Conservation (phyloP, 2,888 invertebrate species). For the Cataglyphis albicans region DNA sequence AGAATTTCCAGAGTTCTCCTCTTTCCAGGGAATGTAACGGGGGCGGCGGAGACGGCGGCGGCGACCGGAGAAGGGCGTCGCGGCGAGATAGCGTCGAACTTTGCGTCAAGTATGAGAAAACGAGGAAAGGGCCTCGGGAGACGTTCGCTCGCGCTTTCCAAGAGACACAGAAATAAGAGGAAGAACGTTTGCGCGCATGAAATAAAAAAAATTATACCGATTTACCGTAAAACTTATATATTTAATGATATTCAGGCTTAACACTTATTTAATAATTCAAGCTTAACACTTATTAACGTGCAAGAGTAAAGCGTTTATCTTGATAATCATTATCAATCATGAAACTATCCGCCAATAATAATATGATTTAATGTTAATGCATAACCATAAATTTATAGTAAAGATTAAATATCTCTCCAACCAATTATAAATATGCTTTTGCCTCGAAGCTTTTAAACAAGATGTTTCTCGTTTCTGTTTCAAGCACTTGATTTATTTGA, state of each 20-base stretch:
- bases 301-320: not conserved
- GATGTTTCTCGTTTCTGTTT: not conserved
- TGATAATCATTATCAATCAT: not conserved
- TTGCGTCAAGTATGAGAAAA: constrained; percentile 50
- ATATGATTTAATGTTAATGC: not conserved
- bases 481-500: not conserved
- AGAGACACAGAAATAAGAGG: constrained; percentile 21
- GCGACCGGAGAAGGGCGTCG: constrained; percentile 8
- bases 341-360: not conserved
- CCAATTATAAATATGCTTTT: not conserved
- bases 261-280: not conserved
- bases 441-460: not conserved
- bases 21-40: constrained; percentile 36
- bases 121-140: constrained; percentile 40
- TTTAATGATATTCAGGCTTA: not conserved
- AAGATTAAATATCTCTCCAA: not conserved
- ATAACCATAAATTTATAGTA: not conserved
- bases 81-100: constrained; percentile 47
- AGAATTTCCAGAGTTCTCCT: constrained; percentile 63
- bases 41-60: constrained; percentile 1
- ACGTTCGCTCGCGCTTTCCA: constrained; percentile 28
- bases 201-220: constrained; percentile 18
- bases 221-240: not conserved
- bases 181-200: not conserved
- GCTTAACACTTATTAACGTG: not conserved